Evolutionary conservation across 2,797 vertebrate species (phyloP), one percentile per base, ranked within the genome.

Genomic region (Allobates femoralis): DNA sequence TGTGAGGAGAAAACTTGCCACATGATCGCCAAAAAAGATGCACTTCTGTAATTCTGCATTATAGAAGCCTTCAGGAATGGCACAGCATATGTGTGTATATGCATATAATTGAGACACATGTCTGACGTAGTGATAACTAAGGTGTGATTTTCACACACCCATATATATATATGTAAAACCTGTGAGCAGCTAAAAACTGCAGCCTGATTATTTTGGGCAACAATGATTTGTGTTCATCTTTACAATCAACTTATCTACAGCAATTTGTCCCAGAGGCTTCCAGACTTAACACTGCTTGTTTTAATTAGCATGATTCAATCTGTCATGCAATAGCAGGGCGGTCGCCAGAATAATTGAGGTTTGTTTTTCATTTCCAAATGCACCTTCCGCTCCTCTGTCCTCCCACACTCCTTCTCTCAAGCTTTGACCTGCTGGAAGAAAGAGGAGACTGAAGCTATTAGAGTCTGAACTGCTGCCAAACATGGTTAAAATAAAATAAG

Each of bases 301-400:
- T 86, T 86, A 86, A 86, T 86, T 86, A 86, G 85, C 62, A 53
- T 32, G 50, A 86, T 86, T 83, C 85, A 86, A 83, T 86, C 85
- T 83, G 80, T 66, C 80, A 82, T 69, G 76, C n/a, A 86, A 86
- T 46, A 69, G 60, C 77, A 77, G 78, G 62, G 62, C 67, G 60
- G 71, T 75, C 82, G 62, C 60, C 50, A 71, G 80, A 58, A 66
- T 86, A 86, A 86, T 78, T 73, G 32, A 86, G 80, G 58, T 86
- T 86, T 86, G 69, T 76, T 81, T 86, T 81, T 86, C 85, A 86
- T 86, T 86, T 86, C 62, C 51, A 86, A 86, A 67, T 69, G 79
- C 80, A 67, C 51, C 51, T 53, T 86, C 69, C 37, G 32, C 67
- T 80, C 67, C 66, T 80, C 76, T 79, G 30, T 83, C 73, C 80